Percentiles rank a stretch among this genome's conserved stretches.
These are phyloP conservation scores for Magallana nippona DNA, from an alignment of 2,888 invertebrate species.

Conservation along the genomic window DNA sequence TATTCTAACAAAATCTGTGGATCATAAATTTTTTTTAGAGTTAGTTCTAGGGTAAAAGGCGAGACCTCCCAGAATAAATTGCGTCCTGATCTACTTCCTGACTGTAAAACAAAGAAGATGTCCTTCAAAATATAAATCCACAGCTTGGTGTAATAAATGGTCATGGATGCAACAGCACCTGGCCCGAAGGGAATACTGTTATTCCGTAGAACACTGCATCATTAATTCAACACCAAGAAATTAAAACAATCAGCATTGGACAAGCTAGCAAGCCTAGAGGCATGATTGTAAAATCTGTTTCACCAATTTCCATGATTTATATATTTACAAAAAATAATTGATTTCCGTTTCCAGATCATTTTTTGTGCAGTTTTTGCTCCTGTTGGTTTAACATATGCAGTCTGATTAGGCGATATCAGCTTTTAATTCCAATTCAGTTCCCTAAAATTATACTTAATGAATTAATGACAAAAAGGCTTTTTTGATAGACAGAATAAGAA, in stretches of 20 bases:
- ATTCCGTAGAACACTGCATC: constrained; percentile 15
- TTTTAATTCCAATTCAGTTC: no score
- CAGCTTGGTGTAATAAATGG: neutral
- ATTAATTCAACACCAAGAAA: constrained; percentile 24
- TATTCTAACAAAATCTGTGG: no score
- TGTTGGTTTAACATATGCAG: neutral
- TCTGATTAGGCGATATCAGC: no score
- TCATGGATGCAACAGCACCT: constrained; percentile 12
- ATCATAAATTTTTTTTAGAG: neutral
- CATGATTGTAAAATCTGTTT: constrained; percentile 15
- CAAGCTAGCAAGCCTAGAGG: neutral
- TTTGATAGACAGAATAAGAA: no score
- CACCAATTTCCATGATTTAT: constrained; percentile 36
- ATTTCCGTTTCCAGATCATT: constrained; percentile 20
- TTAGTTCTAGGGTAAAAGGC: neutral
- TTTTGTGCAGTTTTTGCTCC: neutral
- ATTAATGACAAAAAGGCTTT: no score
- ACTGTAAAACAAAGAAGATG: neutral
- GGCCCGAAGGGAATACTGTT: neutral
- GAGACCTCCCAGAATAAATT: neutral
- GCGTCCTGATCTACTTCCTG: neutral
- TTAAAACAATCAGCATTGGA: constrained; percentile 25
- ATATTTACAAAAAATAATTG: constrained; percentile 33
- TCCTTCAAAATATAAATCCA: neutral
- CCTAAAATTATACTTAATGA: no score